A percentile compares a stretch with the other conserved stretches of the same genome.
Evolutionary conservation across 2,113 vertebrate genomes (phyloP).

Genomic region (Anolis carolinensis): DNA sequence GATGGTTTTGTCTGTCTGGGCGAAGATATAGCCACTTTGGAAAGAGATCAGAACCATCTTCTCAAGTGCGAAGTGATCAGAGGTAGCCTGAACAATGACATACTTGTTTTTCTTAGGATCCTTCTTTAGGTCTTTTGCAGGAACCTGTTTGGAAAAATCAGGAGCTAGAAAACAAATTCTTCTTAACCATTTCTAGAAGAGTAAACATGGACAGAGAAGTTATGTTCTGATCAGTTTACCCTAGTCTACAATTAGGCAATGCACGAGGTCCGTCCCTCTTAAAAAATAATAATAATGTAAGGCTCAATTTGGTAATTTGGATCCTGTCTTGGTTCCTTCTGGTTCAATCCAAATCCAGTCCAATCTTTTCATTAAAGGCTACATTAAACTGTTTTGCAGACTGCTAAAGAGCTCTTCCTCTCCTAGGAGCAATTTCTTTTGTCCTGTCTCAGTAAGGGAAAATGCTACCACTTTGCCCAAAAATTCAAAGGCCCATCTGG

Average conservation of each 20-base stretch:
- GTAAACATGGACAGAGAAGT: not conserved
- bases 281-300: not conserved
- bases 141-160: not conserved
- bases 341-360: too few relatives aligned
- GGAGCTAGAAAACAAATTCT: not conserved
- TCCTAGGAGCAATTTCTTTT: too few relatives aligned
- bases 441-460: too few relatives aligned
- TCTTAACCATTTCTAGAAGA: not conserved
- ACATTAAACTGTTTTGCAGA: too few relatives aligned
- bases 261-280: not conserved
- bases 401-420: too few relatives aligned
- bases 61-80: not conserved
- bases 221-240: not conserved
- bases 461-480: too few relatives aligned
- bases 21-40: constrained; percentile 72
- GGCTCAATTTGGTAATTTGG: too few relatives aligned
- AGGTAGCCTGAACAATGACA: constrained; percentile 51
- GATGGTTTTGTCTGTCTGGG: constrained; percentile 76
- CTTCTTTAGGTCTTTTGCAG: constrained; percentile 26
- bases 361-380: too few relatives aligned
- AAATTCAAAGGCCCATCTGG: too few relatives aligned
- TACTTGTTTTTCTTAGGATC: constrained; percentile 39
- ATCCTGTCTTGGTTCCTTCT: too few relatives aligned
- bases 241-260: too few relatives aligned
- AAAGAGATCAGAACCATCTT: constrained; percentile 66